phyloP scores from a whole-genome alignment of 64 coral and sea anemone genomes.

The Porites australiensis region DNA sequence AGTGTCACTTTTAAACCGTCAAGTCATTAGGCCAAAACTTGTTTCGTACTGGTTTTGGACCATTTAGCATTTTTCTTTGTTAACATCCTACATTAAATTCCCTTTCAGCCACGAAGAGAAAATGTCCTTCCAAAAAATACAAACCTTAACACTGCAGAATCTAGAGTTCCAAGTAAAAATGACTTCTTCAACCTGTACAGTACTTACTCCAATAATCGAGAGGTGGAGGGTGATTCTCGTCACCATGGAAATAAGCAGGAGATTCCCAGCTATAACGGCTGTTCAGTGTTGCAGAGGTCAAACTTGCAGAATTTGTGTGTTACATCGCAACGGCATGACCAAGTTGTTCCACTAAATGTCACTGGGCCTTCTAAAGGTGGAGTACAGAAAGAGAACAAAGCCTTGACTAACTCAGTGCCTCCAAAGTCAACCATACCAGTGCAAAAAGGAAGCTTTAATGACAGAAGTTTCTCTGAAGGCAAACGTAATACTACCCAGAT shows the following conservation, averaged over 20 bases:
- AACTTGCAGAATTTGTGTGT: background rate
- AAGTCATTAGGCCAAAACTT: too few relatives aligned
- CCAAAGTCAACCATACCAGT: background rate
- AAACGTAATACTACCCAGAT: slow-evolving; percentile 17
- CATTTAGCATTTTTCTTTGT: background rate
- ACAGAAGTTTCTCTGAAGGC: background rate
- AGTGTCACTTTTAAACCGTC: too few relatives aligned
- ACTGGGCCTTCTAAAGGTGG: background rate
- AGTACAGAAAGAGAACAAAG: background rate
- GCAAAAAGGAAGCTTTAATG: background rate
- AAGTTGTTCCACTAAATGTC: background rate
- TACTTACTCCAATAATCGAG: background rate
- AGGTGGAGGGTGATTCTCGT: background rate
- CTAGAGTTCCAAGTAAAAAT: background rate
- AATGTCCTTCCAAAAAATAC: background rate
- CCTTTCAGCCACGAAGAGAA: slow-evolving; percentile 14
- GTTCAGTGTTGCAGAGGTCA: background rate
- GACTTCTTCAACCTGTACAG: slow-evolving; percentile 31
- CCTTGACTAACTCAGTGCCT: background rate
- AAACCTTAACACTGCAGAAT: background rate
- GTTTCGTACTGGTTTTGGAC: background rate
- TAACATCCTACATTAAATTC: background rate
- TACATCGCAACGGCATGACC: background rate
- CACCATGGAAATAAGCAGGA: background rate
- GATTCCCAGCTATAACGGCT: background rate